These are phyloP conservation scores for Ptiloglossa arizonensis DNA, from an alignment of 1,140 invertebrate genomes.

Conservation along the genomic window DNA sequence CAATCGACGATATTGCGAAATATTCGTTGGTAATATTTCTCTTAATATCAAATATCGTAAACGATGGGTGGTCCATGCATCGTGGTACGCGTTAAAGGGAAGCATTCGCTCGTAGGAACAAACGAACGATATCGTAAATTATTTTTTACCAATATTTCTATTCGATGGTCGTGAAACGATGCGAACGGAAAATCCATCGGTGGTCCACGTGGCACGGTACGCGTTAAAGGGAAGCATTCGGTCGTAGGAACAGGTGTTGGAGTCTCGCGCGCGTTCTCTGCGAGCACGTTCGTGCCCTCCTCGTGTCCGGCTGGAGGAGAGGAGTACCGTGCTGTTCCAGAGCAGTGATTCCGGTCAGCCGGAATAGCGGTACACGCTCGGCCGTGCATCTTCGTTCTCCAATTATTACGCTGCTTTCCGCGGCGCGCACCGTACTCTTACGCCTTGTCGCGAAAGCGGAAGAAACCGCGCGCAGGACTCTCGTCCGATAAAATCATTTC, in stretches of 20 bases:
- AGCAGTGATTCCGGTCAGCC: slow-evolving; percentile 80
- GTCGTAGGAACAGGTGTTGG: slow-evolving; percentile 9
- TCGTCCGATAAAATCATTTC: slow-evolving; percentile 47
- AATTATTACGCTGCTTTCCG: slow-evolving; percentile 68
- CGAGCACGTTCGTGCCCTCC: slow-evolving; percentile 2
- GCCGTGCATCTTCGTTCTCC: slow-evolving; percentile 70
- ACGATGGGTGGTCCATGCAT: too few species aligned
- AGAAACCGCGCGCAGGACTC: slow-evolving; percentile 57
- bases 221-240: neutral
- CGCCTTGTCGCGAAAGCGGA: slow-evolving; percentile 72
- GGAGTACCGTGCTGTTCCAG: slow-evolving; percentile 75
- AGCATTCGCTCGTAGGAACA: neutral
- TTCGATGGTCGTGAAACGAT: too few species aligned
- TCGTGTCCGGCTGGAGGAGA: slow-evolving; percentile 40
- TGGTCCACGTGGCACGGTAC: too few species aligned
- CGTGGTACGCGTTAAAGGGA: neutral
- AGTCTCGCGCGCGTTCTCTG: slow-evolving; percentile 35
- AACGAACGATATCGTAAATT: too few species aligned
- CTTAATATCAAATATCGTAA: too few species aligned
- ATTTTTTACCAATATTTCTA: too few species aligned
- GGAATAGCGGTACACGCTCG: slow-evolving; percentile 78
- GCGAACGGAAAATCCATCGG: too few species aligned
- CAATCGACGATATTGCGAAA: too few species aligned
- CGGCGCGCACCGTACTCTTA: slow-evolving; percentile 60
- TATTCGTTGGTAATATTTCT: too few species aligned